Percentiles rank a stretch among this genome's conserved stretches.
These are phyloP conservation scores for Achlya flavicornis DNA, from an alignment of 2,888 invertebrate genomes.

Conservation along the genomic window DNA sequence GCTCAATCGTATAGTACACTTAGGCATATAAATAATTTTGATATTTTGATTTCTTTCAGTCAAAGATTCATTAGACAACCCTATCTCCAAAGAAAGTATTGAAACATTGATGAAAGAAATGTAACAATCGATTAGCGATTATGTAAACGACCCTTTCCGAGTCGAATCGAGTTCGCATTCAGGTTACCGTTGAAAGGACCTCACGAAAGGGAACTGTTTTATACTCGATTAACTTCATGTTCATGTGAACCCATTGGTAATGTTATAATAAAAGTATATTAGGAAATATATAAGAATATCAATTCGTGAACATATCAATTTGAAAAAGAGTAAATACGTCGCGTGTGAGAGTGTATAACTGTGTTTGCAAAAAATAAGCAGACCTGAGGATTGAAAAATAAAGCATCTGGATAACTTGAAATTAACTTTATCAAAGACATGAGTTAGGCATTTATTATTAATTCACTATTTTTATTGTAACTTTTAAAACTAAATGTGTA, in stretches of 20 bases:
- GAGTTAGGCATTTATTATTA: no score
- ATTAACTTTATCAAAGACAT: no score
- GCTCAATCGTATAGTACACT: no score
- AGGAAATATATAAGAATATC: neutral
- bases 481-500: no score
- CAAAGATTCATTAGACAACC: neutral
- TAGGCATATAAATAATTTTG: no score
- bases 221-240: neutral
- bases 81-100: neutral
- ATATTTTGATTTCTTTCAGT: no score
- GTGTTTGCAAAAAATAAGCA: no score
- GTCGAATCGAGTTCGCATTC: neutral
- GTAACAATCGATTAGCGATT: neutral
- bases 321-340: no score
- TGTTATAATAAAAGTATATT: neutral
- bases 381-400: no score
- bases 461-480: no score
- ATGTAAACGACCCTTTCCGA: conserved; percentile 1
- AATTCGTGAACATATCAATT: neutral
- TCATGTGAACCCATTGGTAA: neutral
- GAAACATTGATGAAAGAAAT: conserved; percentile 2
- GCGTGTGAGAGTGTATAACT: no score
- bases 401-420: no score
- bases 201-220: neutral
- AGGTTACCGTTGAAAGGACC: neutral